Conservation (phyloP, 1,140 invertebrate genomes). For the Maconellicoccus hirsutus region DNA sequence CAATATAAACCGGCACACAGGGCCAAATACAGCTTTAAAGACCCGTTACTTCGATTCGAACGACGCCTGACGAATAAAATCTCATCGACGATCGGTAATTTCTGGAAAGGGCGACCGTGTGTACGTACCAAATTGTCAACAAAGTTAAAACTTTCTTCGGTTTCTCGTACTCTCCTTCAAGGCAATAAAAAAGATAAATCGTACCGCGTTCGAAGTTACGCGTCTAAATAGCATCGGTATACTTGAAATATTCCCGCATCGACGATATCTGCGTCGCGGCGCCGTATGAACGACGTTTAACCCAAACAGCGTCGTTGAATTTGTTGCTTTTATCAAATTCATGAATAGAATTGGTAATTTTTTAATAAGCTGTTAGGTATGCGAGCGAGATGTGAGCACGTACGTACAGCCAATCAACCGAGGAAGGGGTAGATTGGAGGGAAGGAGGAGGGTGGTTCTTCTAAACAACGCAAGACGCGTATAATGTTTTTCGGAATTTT, state of each 20-base stretch:
- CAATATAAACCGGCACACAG: background rate
- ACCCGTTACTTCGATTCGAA: background rate
- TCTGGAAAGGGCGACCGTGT: background rate
- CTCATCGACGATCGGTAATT: slow-evolving; percentile 12
- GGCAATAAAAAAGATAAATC: slow-evolving; percentile 13
- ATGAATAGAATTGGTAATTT: slow-evolving; percentile 17
- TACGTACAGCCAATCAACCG: too few species aligned
- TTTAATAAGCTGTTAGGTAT: background rate
- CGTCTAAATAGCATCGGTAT: background rate
- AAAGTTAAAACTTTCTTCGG: slow-evolving; percentile 12
- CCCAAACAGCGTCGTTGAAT: background rate
- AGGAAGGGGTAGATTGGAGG: too few species aligned
- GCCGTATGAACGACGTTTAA: slow-evolving; percentile 11
- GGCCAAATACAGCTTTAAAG: too few species aligned
- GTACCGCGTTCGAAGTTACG: slow-evolving; percentile 11
- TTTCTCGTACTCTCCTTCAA: background rate
- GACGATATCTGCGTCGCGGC: background rate
- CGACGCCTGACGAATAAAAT: background rate
- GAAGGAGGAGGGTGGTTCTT: too few species aligned
- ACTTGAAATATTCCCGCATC: background rate
- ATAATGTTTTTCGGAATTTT: too few species aligned
- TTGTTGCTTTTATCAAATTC: slow-evolving; percentile 20
- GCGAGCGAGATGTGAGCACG: background rate
- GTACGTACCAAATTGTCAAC: background rate
- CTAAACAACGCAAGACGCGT: too few species aligned